Evolutionary conservation across 92 coral and sea anemone genomes (phyloP).

Genomic region (Zoanthus gigantus): DNA sequence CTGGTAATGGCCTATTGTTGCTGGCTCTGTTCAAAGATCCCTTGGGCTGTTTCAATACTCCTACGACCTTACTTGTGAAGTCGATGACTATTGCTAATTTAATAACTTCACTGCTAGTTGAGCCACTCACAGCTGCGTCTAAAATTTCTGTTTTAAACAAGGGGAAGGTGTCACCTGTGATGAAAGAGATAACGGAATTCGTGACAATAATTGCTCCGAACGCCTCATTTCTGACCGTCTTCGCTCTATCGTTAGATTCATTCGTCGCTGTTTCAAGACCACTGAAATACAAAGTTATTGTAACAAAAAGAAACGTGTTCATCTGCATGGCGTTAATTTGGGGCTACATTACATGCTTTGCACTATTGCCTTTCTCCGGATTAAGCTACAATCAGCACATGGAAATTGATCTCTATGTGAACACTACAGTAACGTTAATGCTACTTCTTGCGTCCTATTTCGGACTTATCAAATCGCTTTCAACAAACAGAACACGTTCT

Average conservation of each 20-base stretch:
- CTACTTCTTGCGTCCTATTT: slow-evolving; percentile 55
- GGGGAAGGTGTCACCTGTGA: not conserved
- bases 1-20: slow-evolving; percentile 66
- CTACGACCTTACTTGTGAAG: slow-evolving; percentile 61
- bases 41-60: slow-evolving; percentile 55
- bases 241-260: slow-evolving; percentile 65
- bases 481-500: slow-evolving; percentile 24
- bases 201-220: slow-evolving; percentile 60
- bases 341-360: slow-evolving; percentile 60
- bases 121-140: slow-evolving; percentile 59
- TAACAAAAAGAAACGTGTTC: slow-evolving; percentile 46
- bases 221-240: slow-evolving; percentile 67
- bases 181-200: slow-evolving; percentile 37
- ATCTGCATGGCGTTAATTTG: slow-evolving; percentile 52
- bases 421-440: slow-evolving; percentile 52
- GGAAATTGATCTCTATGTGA: slow-evolving; percentile 61
- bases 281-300: slow-evolving; percentile 54
- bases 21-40: slow-evolving; percentile 54
- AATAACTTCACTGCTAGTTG: slow-evolving; percentile 48
- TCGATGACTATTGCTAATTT: slow-evolving; percentile 75
- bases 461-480: slow-evolving; percentile 55
- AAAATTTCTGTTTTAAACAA: slow-evolving; percentile 21
- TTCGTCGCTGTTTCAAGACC: slow-evolving; percentile 64
- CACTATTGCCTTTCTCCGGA: slow-evolving; percentile 46
- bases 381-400: slow-evolving; percentile 30